Conservation (phyloP, 2,888 invertebrate species). For the Eudasyphora cyanicolor region DNA sequence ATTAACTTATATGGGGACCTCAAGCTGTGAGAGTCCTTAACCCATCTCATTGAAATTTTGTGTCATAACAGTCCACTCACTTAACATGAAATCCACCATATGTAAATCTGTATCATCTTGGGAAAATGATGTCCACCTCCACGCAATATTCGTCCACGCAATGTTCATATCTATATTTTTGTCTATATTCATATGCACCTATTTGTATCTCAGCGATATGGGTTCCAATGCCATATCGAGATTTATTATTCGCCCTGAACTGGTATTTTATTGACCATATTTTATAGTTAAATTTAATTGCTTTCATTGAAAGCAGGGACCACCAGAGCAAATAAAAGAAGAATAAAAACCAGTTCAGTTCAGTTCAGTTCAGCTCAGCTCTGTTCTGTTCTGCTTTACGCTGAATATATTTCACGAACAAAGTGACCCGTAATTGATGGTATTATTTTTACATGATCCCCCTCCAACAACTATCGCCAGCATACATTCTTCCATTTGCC, state of each 20-base stretch:
- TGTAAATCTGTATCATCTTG: too few species aligned
- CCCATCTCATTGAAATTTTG: too few species aligned
- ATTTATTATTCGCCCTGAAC: slow-evolving; percentile 4
- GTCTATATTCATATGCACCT: background rate
- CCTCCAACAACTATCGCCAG: background rate
- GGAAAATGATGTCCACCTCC: too few species aligned
- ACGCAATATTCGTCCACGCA: too few species aligned
- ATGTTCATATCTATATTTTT: too few species aligned
- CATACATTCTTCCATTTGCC: too few species aligned
- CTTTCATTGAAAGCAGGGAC: background rate
- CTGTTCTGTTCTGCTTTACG: background rate
- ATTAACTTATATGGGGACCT: too few species aligned
- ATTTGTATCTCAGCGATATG: background rate
- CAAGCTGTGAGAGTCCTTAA: too few species aligned
- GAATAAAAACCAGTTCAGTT: too few species aligned
- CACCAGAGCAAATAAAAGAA: background rate
- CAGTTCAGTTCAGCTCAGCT: too few species aligned
- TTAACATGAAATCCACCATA: too few species aligned
- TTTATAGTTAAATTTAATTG: slow-evolving; percentile 21
- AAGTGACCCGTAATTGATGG: slow-evolving; percentile 17
- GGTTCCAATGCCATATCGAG: slow-evolving; percentile 1
- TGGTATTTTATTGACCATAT: slow-evolving; percentile 21
- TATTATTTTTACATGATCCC: background rate
- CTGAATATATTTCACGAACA: background rate
- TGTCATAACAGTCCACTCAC: too few species aligned